Evolutionary conservation across 2,113 vertebrate genomes (phyloP).

Genomic region (Melanerpes aurifrons): DNA sequence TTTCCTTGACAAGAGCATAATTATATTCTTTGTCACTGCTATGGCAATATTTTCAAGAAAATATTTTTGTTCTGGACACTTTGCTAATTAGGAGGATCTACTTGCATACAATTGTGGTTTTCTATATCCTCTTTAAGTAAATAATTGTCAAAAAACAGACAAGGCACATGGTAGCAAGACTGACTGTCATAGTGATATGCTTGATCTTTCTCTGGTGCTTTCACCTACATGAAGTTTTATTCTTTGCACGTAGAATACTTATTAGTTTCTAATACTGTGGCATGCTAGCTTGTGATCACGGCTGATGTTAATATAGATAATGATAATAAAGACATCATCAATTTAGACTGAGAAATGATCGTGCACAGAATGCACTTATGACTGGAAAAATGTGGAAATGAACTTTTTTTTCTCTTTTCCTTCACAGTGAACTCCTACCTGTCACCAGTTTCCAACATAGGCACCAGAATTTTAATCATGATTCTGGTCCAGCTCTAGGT

Average conservation of each 20-base stretch:
- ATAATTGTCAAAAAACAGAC: not conserved
- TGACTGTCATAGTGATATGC: not conserved
- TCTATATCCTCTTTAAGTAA: not conserved
- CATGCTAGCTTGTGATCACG: not conserved
- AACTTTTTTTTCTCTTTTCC: not conserved
- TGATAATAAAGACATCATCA: not conserved
- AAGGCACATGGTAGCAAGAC: not conserved
- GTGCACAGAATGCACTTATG: not conserved
- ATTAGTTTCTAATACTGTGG: not conserved
- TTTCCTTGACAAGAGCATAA: not conserved
- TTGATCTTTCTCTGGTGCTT: not conserved
- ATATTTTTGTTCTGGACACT: not conserved
- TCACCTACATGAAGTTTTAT: not conserved
- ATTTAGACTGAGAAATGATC: not conserved
- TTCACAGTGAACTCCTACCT: not conserved
- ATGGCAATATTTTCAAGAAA: not conserved
- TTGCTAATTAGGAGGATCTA: not conserved
- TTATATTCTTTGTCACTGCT: not conserved
- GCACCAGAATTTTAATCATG: not conserved
- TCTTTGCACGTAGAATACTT: not conserved
- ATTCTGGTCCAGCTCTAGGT: not conserved
- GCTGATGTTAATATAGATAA: slow-evolving; percentile 10
- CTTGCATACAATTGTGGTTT: not conserved
- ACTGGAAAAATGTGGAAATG: not conserved
- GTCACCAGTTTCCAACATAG: not conserved